Evolutionary conservation across 2,113 vertebrate species (phyloP).

Genomic region (Anolis carolinensis): DNA sequence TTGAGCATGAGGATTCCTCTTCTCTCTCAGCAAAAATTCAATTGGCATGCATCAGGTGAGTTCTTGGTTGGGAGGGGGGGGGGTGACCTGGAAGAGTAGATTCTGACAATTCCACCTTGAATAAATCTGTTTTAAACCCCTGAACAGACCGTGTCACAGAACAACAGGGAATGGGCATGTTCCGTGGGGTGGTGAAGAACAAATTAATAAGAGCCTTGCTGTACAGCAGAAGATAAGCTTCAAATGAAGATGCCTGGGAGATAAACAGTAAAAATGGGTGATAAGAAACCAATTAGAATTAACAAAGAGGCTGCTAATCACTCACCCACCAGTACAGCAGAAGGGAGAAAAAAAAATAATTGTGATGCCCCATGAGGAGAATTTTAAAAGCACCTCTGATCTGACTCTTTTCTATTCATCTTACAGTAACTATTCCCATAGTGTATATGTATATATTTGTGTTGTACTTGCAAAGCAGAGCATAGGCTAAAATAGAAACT

Average conservation of each 20-base stretch:
- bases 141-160: neutral
- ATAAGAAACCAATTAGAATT: slow-evolving; percentile 44
- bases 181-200: neutral
- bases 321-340: neutral
- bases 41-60: neutral
- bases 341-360: neutral
- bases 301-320: slow-evolving; percentile 31
- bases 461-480: neutral
- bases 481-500: neutral
- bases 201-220: slow-evolving; percentile 11
- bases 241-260: slow-evolving; percentile 29
- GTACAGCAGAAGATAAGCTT: slow-evolving; percentile 21
- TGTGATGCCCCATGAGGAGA: neutral
- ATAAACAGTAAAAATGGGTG: slow-evolving; percentile 25
- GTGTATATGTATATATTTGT: neutral
- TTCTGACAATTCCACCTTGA: slow-evolving; percentile 1
- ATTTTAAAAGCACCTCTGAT: neutral
- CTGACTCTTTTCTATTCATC: neutral
- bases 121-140: neutral
- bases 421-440: neutral
- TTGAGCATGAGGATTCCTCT: neutral
- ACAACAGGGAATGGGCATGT: neutral
- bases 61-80: neutral
- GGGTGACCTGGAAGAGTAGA: neutral
- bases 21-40: neutral